Percentiles rank a stretch among this genome's conserved stretches.
These are phyloP conservation scores for Hipposideros larvatus DNA, from an alignment of 2,797 vertebrate genomes.

Conservation along the genomic window DNA sequence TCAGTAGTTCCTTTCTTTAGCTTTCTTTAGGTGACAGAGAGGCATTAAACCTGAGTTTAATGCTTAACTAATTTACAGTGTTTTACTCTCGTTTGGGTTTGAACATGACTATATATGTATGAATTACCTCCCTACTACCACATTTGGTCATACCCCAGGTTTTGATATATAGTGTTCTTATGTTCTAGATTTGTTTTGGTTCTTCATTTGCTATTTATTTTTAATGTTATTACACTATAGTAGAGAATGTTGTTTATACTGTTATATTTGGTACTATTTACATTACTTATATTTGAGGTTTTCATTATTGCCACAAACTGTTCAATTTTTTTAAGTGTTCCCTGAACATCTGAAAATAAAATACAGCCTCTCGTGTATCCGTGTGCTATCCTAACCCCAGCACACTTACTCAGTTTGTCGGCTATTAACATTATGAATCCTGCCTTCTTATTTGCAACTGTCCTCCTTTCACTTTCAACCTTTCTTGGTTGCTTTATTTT, in stretches of 20 bases:
- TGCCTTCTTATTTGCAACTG: fast-evolving
- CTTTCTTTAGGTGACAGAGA: fast-evolving
- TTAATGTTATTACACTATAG: background rate
- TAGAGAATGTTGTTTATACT: background rate
- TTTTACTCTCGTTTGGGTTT: background rate
- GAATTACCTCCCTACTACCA: background rate
- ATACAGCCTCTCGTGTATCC: fast-evolving
- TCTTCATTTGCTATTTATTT: background rate
- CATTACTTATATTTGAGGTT: background rate
- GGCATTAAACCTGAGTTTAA: background rate
- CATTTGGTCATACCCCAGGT: background rate
- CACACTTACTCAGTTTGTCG: background rate
- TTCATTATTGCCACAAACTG: background rate
- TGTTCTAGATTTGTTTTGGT: background rate
- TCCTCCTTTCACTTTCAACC: background rate
- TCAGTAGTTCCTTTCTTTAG: background rate
- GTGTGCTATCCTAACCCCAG: background rate
- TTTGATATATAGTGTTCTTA: background rate
- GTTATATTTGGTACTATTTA: background rate
- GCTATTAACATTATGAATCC: background rate
- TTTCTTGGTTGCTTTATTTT: background rate
- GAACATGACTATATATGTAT: background rate
- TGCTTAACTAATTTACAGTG: background rate
- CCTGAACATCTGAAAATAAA: background rate
- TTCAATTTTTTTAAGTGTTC: background rate